Evolutionary conservation across 2,797 vertebrate species (phyloP).

Genomic region (Pseudopleuronectes americanus): DNA sequence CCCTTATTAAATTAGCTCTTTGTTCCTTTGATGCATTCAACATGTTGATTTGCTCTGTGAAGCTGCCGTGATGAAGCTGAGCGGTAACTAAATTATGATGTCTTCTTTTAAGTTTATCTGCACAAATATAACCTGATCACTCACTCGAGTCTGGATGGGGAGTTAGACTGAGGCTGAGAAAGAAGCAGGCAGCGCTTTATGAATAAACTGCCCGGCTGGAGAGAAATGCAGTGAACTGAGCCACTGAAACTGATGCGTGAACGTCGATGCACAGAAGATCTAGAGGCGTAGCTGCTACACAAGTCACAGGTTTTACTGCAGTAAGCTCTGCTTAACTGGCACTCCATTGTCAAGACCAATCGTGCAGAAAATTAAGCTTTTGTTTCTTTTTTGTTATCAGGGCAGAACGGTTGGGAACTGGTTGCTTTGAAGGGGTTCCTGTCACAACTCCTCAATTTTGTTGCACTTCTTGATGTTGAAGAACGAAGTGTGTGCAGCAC

Average conservation of each 20-base stretch:
- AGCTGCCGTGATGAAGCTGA: background rate
- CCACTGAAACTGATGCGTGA: background rate
- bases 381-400: slow-evolving; percentile 47
- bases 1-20: background rate
- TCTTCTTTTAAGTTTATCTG: background rate
- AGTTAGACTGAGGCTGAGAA: background rate
- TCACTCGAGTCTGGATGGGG: background rate
- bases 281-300: slow-evolving; percentile 5
- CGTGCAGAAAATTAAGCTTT: slow-evolving; percentile 58
- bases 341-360: slow-evolving; percentile 36
- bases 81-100: background rate
- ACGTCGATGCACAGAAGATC: slow-evolving; percentile 16
- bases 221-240: slow-evolving; percentile 1
- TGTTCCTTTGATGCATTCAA: background rate
- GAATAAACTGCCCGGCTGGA: slow-evolving; percentile 1
- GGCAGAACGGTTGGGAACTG: slow-evolving; percentile 15
- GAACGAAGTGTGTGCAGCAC: background rate
- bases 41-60: background rate
- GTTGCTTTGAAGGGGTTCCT: slow-evolving; percentile 22
- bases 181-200: background rate
- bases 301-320: slow-evolving; percentile 10
- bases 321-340: slow-evolving; percentile 35
- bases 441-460: slow-evolving; percentile 15
- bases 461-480: background rate
- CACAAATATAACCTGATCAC: background rate